phyloP scores from a whole-genome alignment of 2,113 vertebrate genomes.

The Drymodes brunneopygia region DNA sequence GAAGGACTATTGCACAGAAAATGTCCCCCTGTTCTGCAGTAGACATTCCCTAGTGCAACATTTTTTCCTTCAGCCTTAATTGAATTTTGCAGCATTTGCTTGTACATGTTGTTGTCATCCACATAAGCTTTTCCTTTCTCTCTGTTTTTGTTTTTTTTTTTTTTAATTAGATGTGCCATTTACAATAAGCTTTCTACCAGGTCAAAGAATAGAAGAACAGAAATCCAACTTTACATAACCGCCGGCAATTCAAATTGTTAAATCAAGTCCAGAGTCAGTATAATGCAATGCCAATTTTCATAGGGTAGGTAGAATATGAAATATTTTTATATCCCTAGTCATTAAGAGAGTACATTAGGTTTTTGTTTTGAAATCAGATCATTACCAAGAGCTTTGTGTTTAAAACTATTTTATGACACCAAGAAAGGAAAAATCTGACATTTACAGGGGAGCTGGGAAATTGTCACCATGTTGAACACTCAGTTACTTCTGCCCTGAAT shows the following conservation, averaged over 20 bases:
- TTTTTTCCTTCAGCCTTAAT: neutral
- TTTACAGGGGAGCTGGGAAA: neutral
- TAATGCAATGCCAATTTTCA: neutral
- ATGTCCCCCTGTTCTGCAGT: neutral
- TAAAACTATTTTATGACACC: neutral
- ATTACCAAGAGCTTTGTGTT: neutral
- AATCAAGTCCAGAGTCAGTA: neutral
- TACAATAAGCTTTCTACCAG: neutral
- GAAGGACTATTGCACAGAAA: neutral
- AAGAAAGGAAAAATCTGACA: neutral
- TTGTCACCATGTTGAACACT: neutral
- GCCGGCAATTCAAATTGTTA: neutral
- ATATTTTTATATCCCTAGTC: neutral
- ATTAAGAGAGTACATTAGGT: neutral
- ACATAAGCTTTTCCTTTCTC: neutral
- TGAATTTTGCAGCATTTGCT: slow-evolving; percentile 6
- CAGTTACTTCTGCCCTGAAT: neutral
- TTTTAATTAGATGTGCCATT: neutral
- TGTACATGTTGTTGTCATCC: neutral
- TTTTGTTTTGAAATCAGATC: neutral
- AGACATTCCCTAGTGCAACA: neutral
- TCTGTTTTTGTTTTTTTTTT: neutral
- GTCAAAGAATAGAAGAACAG: neutral
- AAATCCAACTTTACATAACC: neutral
- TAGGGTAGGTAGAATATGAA: neutral